phyloP scores from a whole-genome alignment of 2,888 invertebrate genomes.

The Pterostichus niger region DNA sequence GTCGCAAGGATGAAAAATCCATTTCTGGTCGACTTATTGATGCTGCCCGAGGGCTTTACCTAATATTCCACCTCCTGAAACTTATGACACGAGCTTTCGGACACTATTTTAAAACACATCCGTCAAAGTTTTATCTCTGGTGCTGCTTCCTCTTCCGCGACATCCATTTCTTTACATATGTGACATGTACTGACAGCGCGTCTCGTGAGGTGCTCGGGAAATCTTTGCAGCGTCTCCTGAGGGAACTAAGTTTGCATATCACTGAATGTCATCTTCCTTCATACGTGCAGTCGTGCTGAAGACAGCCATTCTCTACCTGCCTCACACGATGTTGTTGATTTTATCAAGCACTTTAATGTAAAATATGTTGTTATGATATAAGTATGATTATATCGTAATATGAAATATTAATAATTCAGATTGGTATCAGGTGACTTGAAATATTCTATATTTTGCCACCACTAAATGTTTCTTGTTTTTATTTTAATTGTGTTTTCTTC shows the following conservation, averaged over 20 bases:
- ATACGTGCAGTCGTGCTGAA: constrained; percentile 26
- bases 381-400: constrained; percentile 35
- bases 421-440: background rate
- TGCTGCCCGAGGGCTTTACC: constrained; percentile 74
- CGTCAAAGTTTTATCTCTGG: constrained; percentile 71
- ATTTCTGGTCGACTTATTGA: constrained; percentile 78
- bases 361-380: constrained; percentile 52
- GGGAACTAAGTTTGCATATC: constrained; percentile 51
- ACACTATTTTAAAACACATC: constrained; percentile 75
- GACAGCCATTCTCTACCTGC: background rate
- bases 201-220: constrained; percentile 18
- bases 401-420: constrained; percentile 41
- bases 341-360: constrained; percentile 21
- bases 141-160: background rate
- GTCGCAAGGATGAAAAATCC: constrained; percentile 77
- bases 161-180: too few species aligned
- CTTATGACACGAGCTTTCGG: constrained; percentile 70
- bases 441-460: constrained; percentile 26
- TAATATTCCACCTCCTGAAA: constrained; percentile 47
- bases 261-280: constrained; percentile 52
- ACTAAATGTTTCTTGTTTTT: background rate
- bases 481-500: too few species aligned
- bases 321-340: constrained; percentile 35
- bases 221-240: constrained; percentile 20
- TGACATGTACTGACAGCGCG: constrained; percentile 38